A percentile compares a stretch with the other conserved stretches of the same genome.
phyloP scores from a whole-genome alignment of 2,113 vertebrate genomes.

The Fukomys damarensis region DNA sequence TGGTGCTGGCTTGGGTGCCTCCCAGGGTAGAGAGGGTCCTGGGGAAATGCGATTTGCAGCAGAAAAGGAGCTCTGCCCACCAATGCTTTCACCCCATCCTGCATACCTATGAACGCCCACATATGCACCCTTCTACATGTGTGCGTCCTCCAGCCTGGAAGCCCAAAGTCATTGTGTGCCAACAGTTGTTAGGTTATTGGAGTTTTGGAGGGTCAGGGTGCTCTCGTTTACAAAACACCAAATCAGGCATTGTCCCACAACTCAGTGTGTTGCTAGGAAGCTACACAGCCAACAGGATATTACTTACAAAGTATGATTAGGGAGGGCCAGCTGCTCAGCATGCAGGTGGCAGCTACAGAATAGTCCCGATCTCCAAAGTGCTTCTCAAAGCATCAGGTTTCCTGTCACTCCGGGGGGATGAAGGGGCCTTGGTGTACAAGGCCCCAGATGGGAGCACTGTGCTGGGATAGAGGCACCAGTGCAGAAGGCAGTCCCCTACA shows the following conservation, averaged over 20 bases:
- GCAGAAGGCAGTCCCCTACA: neutral
- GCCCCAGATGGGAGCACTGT: neutral
- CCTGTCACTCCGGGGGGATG: neutral
- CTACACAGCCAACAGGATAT: slow-evolving; percentile 35
- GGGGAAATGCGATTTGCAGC: slow-evolving; percentile 36
- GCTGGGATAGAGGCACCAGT: no score
- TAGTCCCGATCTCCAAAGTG: neutral
- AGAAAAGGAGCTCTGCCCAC: neutral
- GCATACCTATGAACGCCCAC: neutral
- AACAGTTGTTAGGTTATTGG: neutral
- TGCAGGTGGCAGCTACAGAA: neutral
- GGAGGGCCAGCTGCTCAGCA: neutral
- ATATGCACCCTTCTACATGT: neutral
- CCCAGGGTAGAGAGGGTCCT: slow-evolving; percentile 26
- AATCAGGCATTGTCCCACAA: slow-evolving; percentile 5
- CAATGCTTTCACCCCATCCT: neutral
- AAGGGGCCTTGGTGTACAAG: neutral
- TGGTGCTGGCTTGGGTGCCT: slow-evolving; percentile 26
- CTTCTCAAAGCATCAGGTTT: neutral
- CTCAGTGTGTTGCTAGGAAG: neutral
- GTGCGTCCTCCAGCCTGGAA: neutral
- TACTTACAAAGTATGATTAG: neutral
- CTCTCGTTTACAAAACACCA: neutral
- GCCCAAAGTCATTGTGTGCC: neutral
- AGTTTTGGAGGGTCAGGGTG: neutral